Evolutionary conservation across 2,113 vertebrate species (phyloP).

Genomic region (Pheucticus melanocephalus): DNA sequence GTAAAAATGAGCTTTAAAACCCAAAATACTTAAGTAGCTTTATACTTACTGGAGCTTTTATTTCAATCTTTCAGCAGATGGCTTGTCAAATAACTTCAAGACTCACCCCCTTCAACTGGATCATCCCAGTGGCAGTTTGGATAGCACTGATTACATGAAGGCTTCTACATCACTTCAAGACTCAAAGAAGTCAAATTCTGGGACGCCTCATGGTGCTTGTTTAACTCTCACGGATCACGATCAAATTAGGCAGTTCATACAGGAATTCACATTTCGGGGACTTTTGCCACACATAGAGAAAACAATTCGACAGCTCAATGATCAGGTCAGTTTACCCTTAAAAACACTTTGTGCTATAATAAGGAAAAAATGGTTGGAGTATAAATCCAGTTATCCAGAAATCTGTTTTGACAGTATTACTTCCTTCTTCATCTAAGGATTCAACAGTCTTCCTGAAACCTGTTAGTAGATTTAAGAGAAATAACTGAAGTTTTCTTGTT

Average conservation of each 20-base stretch:
- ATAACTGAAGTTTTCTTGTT: background rate
- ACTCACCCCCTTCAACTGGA: constrained; percentile 86
- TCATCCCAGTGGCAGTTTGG: constrained; percentile 65
- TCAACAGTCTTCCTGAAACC: background rate
- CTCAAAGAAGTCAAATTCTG: constrained; percentile 72
- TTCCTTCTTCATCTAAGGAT: background rate
- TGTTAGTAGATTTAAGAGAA: background rate
- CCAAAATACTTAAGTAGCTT: background rate
- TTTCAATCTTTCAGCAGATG: constrained; percentile 68
- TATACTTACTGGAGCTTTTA: background rate
- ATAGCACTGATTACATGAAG: constrained; percentile 70
- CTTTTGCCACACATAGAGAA: constrained; percentile 96
- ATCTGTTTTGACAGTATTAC: background rate
- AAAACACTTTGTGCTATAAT: accelerated
- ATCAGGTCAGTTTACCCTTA: constrained; percentile 83
- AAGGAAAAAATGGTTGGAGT: background rate
- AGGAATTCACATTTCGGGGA: constrained; percentile 96
- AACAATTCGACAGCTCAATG: constrained; percentile 95
- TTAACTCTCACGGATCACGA: constrained; percentile 95
- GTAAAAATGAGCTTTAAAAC: background rate
- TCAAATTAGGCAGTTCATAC: constrained; percentile 93
- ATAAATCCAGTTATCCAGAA: background rate
- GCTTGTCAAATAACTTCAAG: constrained; percentile 77
- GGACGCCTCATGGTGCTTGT: constrained; percentile 82
- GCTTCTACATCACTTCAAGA: constrained; percentile 58